A percentile compares a stretch with the other conserved stretches of the same genome.
These are phyloP conservation scores for Acanthopagrus latus DNA, from an alignment of 2,797 vertebrate species.

Conservation along the genomic window DNA sequence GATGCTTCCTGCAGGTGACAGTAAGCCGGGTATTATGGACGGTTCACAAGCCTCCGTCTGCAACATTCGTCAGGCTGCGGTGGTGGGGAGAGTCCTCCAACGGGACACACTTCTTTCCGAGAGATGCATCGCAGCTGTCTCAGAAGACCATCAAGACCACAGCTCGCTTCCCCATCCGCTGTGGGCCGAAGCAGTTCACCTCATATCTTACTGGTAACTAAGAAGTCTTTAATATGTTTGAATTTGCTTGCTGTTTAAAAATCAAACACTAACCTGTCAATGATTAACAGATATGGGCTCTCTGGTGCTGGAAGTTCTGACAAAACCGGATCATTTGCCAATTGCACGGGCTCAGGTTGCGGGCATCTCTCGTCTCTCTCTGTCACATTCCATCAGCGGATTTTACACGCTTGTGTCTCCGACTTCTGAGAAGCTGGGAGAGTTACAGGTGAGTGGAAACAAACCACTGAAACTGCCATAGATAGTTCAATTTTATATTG, in stretches of 20 bases:
- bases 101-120: constrained; percentile 90
- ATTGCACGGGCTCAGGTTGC: constrained; percentile 89
- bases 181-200: constrained; percentile 93
- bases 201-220: constrained; percentile 93
- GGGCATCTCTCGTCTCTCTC: constrained; percentile 89
- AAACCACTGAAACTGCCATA: neutral
- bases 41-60: constrained; percentile 83
- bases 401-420: constrained; percentile 92
- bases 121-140: constrained; percentile 82
- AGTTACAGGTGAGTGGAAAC: constrained; percentile 89
- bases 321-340: constrained; percentile 89
- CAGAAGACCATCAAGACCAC: constrained; percentile 87
- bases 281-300: constrained; percentile 92
- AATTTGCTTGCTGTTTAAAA: neutral
- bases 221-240: neutral
- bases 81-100: constrained; percentile 96
- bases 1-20: constrained; percentile 91
- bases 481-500: neutral
- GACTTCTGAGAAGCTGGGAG: constrained; percentile 92
- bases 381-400: constrained; percentile 89
- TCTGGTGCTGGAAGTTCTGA: constrained; percentile 92
- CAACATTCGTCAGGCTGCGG: constrained; percentile 87
- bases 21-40: constrained; percentile 90
- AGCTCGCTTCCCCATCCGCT: constrained; percentile 90
- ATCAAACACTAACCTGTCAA: neutral